Conservation (phyloP, 1,140 invertebrate genomes). For the Drosophila quadrilineata region DNA sequence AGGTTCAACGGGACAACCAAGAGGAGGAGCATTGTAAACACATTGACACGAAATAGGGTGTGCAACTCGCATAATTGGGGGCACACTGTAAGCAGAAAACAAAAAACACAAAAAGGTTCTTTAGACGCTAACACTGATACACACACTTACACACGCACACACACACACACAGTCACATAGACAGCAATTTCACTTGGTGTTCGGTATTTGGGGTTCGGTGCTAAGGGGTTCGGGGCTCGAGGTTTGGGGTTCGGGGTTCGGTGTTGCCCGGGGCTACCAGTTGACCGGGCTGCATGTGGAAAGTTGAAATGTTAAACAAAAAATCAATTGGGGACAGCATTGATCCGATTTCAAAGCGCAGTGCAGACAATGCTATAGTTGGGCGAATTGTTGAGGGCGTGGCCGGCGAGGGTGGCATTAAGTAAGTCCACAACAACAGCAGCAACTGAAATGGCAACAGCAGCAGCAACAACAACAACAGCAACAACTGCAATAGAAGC, state of each 20-base stretch:
- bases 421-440: not conserved
- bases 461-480: not conserved
- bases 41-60: not conserved
- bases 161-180: not conserved
- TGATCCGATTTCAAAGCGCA: conserved; percentile 52
- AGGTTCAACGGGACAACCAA: too few species aligned
- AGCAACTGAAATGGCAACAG: not conserved
- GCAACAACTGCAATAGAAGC: conserved; percentile 3
- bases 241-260: not conserved
- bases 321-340: conserved; percentile 78
- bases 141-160: not conserved
- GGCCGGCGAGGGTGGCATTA: not conserved
- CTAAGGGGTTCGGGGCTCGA: not conserved
- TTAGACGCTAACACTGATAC: not conserved
- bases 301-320: conserved; percentile 74
- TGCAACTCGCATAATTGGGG: conserved; percentile 1
- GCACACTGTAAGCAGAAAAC: not conserved
- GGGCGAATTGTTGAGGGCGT: conserved; percentile 26
- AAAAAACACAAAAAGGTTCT: conserved; percentile 18
- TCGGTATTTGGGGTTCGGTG: conserved; percentile 2
- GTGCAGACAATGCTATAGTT: conserved; percentile 24
- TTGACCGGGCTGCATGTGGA: conserved; percentile 61
- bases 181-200: too few species aligned
- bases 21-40: too few species aligned
- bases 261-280: conserved; percentile 28